Evolutionary conservation across 2,797 vertebrate genomes (phyloP), one percentile per base, ranked within the genome.

Genomic region (Pipistrellus pygmaeus): DNA sequence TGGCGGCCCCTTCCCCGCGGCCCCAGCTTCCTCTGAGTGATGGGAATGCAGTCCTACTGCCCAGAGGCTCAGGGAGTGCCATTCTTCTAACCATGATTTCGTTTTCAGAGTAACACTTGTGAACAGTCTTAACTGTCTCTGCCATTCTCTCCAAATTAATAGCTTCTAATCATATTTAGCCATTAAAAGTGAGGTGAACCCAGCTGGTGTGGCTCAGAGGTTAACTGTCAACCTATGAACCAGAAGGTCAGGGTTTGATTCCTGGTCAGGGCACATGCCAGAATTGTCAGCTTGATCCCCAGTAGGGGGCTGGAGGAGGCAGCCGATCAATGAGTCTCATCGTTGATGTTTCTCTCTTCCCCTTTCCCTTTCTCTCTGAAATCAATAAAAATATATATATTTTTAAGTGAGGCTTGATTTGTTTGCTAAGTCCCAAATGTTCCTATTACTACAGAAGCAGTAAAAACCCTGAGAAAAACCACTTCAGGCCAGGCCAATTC

Each of bases 81-180:
- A 85, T 4, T 80, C 75, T 86, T 77, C 48, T 66, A 85, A 71
- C 48, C 46, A 92, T 53, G 64, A 80, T 66, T 85, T 60, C 5
- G 4, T 48, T 92, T 92, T 44, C 48, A 77, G 64, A 60, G 77
- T 91, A 69, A 76, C 41, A 90, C 80, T 55, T 82, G 44, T 80
- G 25, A 25, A 80, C 82, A 73, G 62, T 73, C 76, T 77, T 78
- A 46, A 23, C 7, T 62, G 8, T 60, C 27, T 85, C 30, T 83
- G 46, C 32, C 62, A 95, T 71, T 95, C 25, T 62, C 72, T 64
- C 78, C 77, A 86, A 83, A 95, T 64, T 85, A 95, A 78, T 9
- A 72, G 46, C 55, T 89, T 95, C 69, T 90, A 44, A 88, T 80
- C 69, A 66, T 91, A 93, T 46, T 90, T 90, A 88, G 55, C 25